Evolutionary conservation across 2,888 invertebrate species (phyloP), one percentile per base, ranked within the genome.

Genomic region (Tolmerus cingulatus): DNA sequence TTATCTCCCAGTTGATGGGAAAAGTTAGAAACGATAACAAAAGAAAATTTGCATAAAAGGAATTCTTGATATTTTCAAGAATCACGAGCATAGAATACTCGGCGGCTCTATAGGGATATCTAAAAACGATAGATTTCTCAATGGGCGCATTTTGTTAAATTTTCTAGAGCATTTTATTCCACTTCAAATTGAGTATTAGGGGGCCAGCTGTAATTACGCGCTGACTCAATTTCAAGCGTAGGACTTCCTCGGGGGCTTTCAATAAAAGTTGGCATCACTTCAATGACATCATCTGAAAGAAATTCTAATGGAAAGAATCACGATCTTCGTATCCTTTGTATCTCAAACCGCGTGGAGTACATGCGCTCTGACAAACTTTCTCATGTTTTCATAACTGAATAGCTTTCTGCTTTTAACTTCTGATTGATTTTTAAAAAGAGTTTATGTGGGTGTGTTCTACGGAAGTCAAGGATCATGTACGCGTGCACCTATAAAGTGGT

Each of bases 41-140:
- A 81, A 81, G 81, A 12, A 81, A 55, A 81, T 81, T 81, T 81
- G 81, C 81, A 81, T 81, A 81, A 46, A 46, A 81, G 34, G 55
- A 46, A 81, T 81, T 81, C 81, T 55, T 81, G 51, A 81, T 81
- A 81, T 81, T 81, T 81, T 81, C 81, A 55, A 51, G 81, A 55
- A 81, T 30, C 81, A 30, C 16, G 51, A 55, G 0, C 27, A 30
- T 27, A 30, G 46, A 27, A 43, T 81, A 78, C 23, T 14, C 19
- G 27, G 37, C 27, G 19, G 46, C 14, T 40, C 43, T 43, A 43
- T 5, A 7, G 43, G 78, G 43, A 78, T 78, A 78, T 78, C 78
- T 78, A 78, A 78, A 40, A 78, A 37, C 78, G 40, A 78, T 78
- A 76, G 76, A 76, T 76, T 76, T 76, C 78, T 78, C 78, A 78